Percentiles rank a stretch among this genome's conserved stretches.
Evolutionary conservation across 2,888 invertebrate species (phyloP).

Genomic region (Meghimatium bilineatum): DNA sequence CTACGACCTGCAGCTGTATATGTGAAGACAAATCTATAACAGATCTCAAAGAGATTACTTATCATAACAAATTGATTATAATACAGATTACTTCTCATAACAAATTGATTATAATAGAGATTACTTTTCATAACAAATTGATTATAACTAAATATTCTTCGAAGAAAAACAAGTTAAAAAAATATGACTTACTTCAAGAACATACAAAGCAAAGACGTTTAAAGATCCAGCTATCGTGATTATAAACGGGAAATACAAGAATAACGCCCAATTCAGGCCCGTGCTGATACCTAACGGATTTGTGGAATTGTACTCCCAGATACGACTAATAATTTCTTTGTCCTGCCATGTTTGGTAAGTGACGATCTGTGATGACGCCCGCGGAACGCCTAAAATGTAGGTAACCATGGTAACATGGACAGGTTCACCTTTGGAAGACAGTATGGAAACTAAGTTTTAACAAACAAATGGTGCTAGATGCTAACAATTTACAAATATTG

Average conservation of each 20-base stretch:
- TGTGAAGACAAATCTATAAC: no score
- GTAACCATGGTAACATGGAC: background rate
- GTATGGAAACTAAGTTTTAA: no score
- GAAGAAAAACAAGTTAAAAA: no score
- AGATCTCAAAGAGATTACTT: no score
- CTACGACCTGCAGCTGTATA: no score
- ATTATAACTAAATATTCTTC: no score
- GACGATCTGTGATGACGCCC: background rate
- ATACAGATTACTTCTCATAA: no score
- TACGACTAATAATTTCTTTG: background rate
- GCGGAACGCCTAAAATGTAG: background rate
- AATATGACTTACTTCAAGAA: background rate
- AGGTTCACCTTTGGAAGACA: background rate
- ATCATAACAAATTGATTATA: no score
- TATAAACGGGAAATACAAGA: constrained; percentile 9
- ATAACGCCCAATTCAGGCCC: background rate
- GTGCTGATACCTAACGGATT: constrained; percentile 24
- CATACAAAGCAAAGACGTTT: background rate
- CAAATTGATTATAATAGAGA: no score
- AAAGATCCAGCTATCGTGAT: background rate
- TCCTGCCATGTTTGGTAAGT: background rate
- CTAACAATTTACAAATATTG: no score
- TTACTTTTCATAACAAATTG: no score
- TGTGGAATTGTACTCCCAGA: background rate
- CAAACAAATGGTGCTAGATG: no score